Base-by-base conservation (phyloP, 2,113 vertebrate species). In the Etia nguti region DNA sequence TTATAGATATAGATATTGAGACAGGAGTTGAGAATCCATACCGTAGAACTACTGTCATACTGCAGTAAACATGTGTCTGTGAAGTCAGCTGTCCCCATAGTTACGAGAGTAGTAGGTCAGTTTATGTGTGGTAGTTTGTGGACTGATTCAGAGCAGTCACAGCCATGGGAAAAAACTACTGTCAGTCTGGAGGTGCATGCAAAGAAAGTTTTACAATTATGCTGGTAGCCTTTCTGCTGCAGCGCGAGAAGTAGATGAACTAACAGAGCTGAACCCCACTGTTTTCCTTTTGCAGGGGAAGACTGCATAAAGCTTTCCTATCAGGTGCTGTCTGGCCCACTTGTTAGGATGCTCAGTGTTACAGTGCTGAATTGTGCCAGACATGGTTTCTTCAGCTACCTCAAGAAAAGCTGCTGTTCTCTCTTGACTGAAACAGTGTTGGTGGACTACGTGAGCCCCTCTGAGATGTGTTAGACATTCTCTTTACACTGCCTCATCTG, bases 391-490 rank as follows among this genome's bases (percentile, higher is more conserved):
- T 50, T 77, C 70, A 50, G 24, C 24, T 10, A 18, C 24, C 24
- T 31, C 70, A 29, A 48, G 41, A 75, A 31, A 0, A 77, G 10
- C 10, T 50, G 70, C 2, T 77, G 16, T 77, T 8, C 70, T n/a
- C 1, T 77, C 43, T 31, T 1, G 16, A 50, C 46, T 77, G 26
- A 50, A 77, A 77, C 70, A 31, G 26, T 77, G 0, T 77, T 50
- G 70, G 70, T 50, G 20, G 70, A 77, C 26, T 29, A 16, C 18
- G 2, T 50, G 70, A 50, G 10, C 2, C 26, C 10, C 43, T 46
- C 0, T 73, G 8, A 26, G 65, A 73, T 41, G 65, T 73, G 38
- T 46, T 46, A 26, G 13, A 9, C 38, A 0, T 26, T 73, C 22
- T 50, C 41, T 75, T 75, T 29, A 75, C 70, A 29, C 24, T 3